Evolutionary conservation across 64 coral and sea anemone species (phyloP).

Genomic region (Anthopleura sola): DNA sequence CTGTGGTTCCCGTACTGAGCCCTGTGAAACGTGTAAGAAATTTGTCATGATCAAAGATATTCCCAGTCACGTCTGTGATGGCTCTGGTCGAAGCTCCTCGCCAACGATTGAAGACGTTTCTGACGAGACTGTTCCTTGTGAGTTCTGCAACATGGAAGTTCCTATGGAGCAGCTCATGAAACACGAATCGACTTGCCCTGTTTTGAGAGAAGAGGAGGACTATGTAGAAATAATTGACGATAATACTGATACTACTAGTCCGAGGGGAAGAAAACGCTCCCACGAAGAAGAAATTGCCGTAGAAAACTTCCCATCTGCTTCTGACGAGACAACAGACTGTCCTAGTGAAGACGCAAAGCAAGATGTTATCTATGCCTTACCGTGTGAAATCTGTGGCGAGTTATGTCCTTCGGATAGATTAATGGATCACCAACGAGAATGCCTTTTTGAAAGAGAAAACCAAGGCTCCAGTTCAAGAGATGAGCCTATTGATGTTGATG

Average conservation of each 20-base stretch:
- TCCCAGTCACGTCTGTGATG: slow-evolving; percentile 29
- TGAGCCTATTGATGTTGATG: neutral
- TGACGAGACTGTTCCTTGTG: slow-evolving; percentile 21
- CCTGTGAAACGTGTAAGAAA: slow-evolving; percentile 15
- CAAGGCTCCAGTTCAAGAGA: neutral
- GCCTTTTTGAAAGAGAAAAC: neutral
- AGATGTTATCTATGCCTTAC: slow-evolving; percentile 32
- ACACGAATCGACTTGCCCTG: neutral
- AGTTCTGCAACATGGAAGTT: slow-evolving; percentile 35
- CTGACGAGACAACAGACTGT: neutral
- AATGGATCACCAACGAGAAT: slow-evolving; percentile 32
- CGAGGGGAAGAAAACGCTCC: neutral
- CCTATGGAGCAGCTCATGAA: neutral
- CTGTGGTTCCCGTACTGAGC: slow-evolving; percentile 50
- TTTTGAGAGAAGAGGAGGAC: neutral
- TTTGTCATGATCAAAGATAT: slow-evolving; percentile 46
- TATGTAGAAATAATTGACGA: slow-evolving; percentile 11
- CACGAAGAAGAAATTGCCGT: neutral
- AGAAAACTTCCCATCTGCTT: neutral
- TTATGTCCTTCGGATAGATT: slow-evolving; percentile 45
- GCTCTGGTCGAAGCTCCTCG: neutral
- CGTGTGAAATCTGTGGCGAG: slow-evolving; percentile 50
- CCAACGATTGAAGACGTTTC: neutral
- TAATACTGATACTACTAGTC: neutral
- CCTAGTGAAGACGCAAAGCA: neutral